Evolutionary conservation across 2,888 invertebrate species (phyloP), one percentile per base, ranked within the genome.

Genomic region (Andrena fulva): DNA sequence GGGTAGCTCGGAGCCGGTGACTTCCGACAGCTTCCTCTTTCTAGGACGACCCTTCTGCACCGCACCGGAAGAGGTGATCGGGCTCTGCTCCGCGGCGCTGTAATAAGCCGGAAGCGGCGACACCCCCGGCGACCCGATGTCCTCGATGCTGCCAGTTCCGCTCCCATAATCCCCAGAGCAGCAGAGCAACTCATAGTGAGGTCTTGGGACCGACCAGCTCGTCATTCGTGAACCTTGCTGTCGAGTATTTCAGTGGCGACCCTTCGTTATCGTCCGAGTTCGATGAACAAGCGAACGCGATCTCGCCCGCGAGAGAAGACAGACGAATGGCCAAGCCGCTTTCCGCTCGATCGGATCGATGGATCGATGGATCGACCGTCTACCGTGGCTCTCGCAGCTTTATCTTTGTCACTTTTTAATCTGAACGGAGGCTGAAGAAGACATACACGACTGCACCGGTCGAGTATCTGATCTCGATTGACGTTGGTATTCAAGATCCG

Each of bases 1-100:
- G 77, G 96, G 96, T 89, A 96, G 94, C 82, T 96, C 96, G 27
- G 94, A 93, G 60, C 94, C 94, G 66, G 96, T 96, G 95, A 95
- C 6, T 84, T 94, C 94, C 56, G 94, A 94, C n/a, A 96, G 92
- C 93, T 97, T 97, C 92, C 97, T 95, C 94, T 98, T 98, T 89
- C 97, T 95, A 0, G 97, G 97, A 31, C 98, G 94, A 0, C 97
- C 97, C 94, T 98, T 98, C 84, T 96, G 96, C 68, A 95, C 96
- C 2, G 96, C 95, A 4, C 94, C 90, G 27, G 90, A 88, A 5
- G 91, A 80, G 60, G 91, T 87, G 64, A 93, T 91, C 7, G 93
- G 92, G 81, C 93, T 94, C 73, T 94, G 94, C 76, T 94, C 96
- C 24, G 95, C 95, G 33, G 95, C 95, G 88, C 95, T 95, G 93